Evolutionary conservation across 2,113 vertebrate species (phyloP), one percentile per base, ranked within the genome.

Genomic region (Corydoras sp.): DNA sequence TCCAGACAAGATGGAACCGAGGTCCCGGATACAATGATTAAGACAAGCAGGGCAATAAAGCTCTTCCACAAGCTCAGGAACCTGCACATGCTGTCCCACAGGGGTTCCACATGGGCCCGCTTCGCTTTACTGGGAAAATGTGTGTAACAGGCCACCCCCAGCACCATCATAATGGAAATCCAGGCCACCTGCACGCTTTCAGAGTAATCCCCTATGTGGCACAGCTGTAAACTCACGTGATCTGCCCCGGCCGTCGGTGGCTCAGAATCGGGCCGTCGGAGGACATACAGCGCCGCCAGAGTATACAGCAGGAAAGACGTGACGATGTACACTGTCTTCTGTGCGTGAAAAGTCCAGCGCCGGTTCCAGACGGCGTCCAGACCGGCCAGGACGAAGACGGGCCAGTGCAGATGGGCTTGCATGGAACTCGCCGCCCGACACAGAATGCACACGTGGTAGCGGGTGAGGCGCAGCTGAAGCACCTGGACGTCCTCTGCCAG

Each of bases 1-100:
- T 49, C 67, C 56, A 69, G 55, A 35, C 58, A 69, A 5, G 67
- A 56, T 49, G 67, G 67, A 69, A 69, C 67, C n/a, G 58, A 14
- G 3, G 18, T 59, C 50, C 56, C 10, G 5, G 56, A 29, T n/a
- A 3, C 12, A n/a, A 69, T 11, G 67, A 69, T 24, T 3, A 69
- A 48, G 13, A 69, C 15, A 32, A 69, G 56, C 35, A 69, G 18
- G 7, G 58, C 10, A n/a, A 69, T 32, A 9, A 69, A 69, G 55
- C 15, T 13, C 15, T 35, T 69, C 67, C 67, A 69, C 15, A 15
- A 49, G 56, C 55, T 58, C 67, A 59, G 67, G 32, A 69, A 69
- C 30, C 18, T 32, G 49, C 15, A 24, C 7, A 59, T 10, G 5
- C 56, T 5, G 11, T 50, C 35, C 67, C 18, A 49, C 56, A 59